Percentiles rank a stretch among this genome's conserved stretches.
Conservation (phyloP, 1,140 invertebrate genomes). For the Achroia grisella region DNA sequence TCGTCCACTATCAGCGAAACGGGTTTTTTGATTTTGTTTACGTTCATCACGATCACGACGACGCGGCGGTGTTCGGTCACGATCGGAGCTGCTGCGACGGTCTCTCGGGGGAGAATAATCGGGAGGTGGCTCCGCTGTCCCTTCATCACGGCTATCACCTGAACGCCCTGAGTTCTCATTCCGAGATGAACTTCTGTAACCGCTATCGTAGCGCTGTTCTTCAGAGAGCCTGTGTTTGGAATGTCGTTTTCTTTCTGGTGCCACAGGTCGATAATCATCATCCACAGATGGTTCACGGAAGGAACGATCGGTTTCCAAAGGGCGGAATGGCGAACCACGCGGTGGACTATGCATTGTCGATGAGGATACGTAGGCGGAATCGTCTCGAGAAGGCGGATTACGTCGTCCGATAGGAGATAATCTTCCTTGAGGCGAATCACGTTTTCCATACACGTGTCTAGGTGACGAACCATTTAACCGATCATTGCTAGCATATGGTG, state of each 20-base stretch:
- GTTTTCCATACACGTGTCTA: slow-evolving; percentile 59
- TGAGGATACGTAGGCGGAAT: slow-evolving; percentile 74
- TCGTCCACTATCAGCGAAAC: slow-evolving; percentile 75
- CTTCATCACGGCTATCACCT: slow-evolving; percentile 63
- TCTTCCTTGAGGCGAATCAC: slow-evolving; percentile 59
- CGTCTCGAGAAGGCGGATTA: slow-evolving; percentile 68
- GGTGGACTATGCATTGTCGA: slow-evolving; percentile 71
- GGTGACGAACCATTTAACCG: slow-evolving; percentile 67
- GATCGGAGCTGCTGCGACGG: slow-evolving; percentile 67
- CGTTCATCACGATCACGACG: slow-evolving; percentile 65
- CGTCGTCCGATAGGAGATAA: slow-evolving; percentile 63
- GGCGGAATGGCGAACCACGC: slow-evolving; percentile 65
- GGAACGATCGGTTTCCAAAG: slow-evolving; percentile 53
- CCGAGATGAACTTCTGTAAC: slow-evolving; percentile 70
- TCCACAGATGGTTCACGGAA: slow-evolving; percentile 62
- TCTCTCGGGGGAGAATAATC: slow-evolving; percentile 80
- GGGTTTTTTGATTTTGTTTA: slow-evolving; percentile 79
- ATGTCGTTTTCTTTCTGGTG: slow-evolving; percentile 76
- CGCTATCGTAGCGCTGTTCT: slow-evolving; percentile 72
- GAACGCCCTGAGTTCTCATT: slow-evolving; percentile 67
- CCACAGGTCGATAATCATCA: slow-evolving; percentile 70
- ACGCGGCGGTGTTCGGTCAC: slow-evolving; percentile 70
- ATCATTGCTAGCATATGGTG: slow-evolving; percentile 66
- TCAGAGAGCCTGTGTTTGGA: slow-evolving; percentile 62
- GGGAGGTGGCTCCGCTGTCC: slow-evolving; percentile 76